Evolutionary conservation across 1,140 invertebrate genomes (phyloP), one percentile per base, ranked within the genome.

Genomic region (Diprion similis): DNA sequence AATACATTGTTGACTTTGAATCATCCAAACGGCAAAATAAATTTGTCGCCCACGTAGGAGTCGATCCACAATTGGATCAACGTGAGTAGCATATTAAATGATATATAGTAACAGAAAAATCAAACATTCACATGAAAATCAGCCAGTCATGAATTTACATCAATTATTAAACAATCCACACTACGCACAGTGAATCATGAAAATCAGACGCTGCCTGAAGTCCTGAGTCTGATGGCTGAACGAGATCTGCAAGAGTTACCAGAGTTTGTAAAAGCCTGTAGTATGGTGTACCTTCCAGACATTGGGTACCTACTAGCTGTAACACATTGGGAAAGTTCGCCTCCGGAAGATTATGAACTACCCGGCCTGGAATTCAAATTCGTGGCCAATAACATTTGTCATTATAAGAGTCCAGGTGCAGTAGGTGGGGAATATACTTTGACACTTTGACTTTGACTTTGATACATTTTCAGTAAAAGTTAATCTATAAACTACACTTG

Each of bases 251-350:
- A 91, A 59, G 88, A 91, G 68, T 87, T 96, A 45, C 92, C 93
- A 7, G 67, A 84, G 10, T 90, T 89, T 76, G 89, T 96, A 18
- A 85, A 91, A n/a, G 89, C 92, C 76, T 96, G 94, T 81, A 91
- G 90, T 66, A 91, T 96, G 81, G 85, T 94, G 70, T 96, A 95
- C 85, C 89, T 96, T 77, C 95, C 95, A 8, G 92, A 96, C 87
- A 89, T 96, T 74, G 94, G 95, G 0, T 95, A 94, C 87, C 85
- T 96, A 51, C 84, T 96, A 4, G 92, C 91, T 1, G 90, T 96
- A 7, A 92, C 91, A 47, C 86, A 90, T 69, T 93, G 92, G 90
- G 88, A 88, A 51, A 83, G 88, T 1, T 84, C 89, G 89, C 72
- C 86, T 81, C 46, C 84, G 80, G 86, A 91, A 24, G 86, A 92